Percentiles rank a stretch among this genome's conserved stretches.
Evolutionary conservation across 2,113 vertebrate species (phyloP).

Genomic region (Pseudorhombus dupliciocellatus): DNA sequence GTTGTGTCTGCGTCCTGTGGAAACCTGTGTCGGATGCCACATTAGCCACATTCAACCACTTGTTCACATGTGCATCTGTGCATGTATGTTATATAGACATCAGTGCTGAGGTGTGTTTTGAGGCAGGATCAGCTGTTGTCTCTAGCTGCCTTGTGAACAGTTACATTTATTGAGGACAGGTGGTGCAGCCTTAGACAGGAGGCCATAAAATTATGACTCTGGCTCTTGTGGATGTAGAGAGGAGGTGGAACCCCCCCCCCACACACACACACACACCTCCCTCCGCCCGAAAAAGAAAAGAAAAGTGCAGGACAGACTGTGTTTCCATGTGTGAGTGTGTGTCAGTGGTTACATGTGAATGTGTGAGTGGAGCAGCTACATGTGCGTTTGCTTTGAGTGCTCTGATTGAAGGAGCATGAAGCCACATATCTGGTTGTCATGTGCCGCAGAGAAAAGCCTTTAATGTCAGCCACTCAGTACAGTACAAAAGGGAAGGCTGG

Average conservation of each 20-base stretch:
- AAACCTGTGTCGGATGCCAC: slow-evolving; percentile 19
- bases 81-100: slow-evolving; percentile 51
- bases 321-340: slow-evolving; percentile 52
- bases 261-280: no score
- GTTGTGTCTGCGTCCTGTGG: slow-evolving; percentile 11
- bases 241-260: no score
- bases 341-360: slow-evolving; percentile 33
- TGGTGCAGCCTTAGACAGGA: slow-evolving; percentile 35
- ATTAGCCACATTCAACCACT: slow-evolving; percentile 23
- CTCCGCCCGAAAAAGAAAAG: no score
- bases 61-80: slow-evolving; percentile 40
- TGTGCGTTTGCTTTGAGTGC: slow-evolving; percentile 67
- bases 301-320: slow-evolving; percentile 14
- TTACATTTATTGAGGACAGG: slow-evolving; percentile 70
- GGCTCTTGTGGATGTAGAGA: slow-evolving; percentile 10
- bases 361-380: slow-evolving; percentile 60
- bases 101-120: slow-evolving; percentile 51
- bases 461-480: slow-evolving; percentile 57
- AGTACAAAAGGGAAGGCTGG: slow-evolving; percentile 55
- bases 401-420: slow-evolving; percentile 63
- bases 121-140: slow-evolving; percentile 54
- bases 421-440: slow-evolving; percentile 69
- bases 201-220: slow-evolving; percentile 31
- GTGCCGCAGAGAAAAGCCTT: slow-evolving; percentile 67
- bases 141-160: slow-evolving; percentile 48